Conservation (phyloP, 2,113 vertebrate species). For the Muscicapa adusta region DNA sequence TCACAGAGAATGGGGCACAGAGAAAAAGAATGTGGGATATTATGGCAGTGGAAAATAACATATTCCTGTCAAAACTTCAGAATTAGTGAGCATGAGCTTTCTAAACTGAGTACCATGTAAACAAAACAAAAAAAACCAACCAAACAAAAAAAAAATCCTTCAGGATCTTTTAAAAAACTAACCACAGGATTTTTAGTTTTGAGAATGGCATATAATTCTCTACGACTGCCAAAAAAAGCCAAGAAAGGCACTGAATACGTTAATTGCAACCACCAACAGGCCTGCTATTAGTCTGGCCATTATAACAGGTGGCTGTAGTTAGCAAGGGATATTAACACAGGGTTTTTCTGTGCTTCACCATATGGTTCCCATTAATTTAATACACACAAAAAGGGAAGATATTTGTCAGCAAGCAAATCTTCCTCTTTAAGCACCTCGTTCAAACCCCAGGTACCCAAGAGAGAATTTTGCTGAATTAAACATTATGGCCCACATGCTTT, state of each 20-base stretch:
- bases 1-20: background rate
- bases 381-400: background rate
- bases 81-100: background rate
- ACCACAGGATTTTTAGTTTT: background rate
- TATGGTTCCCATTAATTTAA: constrained; percentile 48
- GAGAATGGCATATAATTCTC: background rate
- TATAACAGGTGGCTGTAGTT: constrained; percentile 32
- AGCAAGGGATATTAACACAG: constrained; percentile 19
- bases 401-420: constrained; percentile 36
- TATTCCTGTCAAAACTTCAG: background rate
- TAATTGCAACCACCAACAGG: background rate
- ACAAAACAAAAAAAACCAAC: no score
- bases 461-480: constrained; percentile 16
- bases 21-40: background rate
- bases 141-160: background rate
- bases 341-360: background rate
- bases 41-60: background rate
- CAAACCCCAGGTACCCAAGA: background rate
- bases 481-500: background rate
- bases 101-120: background rate
- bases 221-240: background rate
- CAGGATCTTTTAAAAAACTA: background rate
- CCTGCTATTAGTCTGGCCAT: background rate
- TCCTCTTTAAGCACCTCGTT: background rate
- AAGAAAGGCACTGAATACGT: background rate